These are phyloP conservation scores for Lepidotrigona ventralis DNA, from an alignment of 1,140 invertebrate genomes.

Conservation along the genomic window DNA sequence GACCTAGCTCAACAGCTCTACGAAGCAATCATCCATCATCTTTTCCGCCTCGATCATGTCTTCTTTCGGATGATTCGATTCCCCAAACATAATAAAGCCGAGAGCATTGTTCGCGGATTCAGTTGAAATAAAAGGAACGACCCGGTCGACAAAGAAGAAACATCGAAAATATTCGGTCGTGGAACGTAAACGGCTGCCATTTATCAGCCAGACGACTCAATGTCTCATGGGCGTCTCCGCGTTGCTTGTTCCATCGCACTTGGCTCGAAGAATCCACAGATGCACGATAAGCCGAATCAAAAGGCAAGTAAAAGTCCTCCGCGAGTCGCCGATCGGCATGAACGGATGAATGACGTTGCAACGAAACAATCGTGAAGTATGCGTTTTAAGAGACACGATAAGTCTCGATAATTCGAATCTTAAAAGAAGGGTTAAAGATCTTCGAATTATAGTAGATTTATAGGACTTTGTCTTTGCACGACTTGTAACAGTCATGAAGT, in stretches of 20 bases:
- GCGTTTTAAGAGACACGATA: too few relatives aligned
- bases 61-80: background rate
- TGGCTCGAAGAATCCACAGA: slow-evolving; percentile 23
- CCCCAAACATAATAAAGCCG: background rate
- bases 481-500: too few relatives aligned
- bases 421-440: too few relatives aligned
- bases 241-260: background rate
- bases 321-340: background rate
- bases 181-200: slow-evolving; percentile 38
- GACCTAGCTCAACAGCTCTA: background rate
- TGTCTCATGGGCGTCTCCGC: slow-evolving; percentile 22
- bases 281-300: slow-evolving; percentile 31
- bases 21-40: too few relatives aligned
- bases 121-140: slow-evolving; percentile 3
- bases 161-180: slow-evolving; percentile 41
- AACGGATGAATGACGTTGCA: slow-evolving; percentile 2
- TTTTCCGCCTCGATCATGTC: background rate
- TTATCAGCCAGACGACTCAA: slow-evolving; percentile 47
- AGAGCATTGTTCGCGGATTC: background rate
- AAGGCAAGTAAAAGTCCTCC: slow-evolving; percentile 16
- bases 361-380: too few relatives aligned
- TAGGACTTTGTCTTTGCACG: too few relatives aligned
- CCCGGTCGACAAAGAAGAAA: background rate
- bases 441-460: too few relatives aligned
- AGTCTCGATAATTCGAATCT: too few relatives aligned